Percentiles rank a stretch among this genome's conserved stretches.
Evolutionary conservation across 2,113 vertebrate species (phyloP).

Genomic region (Limnothrissa miodon): DNA sequence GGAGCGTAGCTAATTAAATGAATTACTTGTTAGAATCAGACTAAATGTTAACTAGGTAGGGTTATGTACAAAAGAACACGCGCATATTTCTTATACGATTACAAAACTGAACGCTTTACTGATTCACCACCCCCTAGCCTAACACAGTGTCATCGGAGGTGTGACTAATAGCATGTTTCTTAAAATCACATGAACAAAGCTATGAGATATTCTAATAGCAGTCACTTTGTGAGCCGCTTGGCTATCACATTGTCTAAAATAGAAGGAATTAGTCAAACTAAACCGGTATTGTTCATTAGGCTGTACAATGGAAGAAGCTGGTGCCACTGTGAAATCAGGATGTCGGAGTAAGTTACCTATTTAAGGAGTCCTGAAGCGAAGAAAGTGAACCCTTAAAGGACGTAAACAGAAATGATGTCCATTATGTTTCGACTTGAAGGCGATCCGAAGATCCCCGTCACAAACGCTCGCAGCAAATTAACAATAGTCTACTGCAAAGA

Average conservation of each 20-base stretch:
- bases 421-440: neutral
- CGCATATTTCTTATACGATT: neutral
- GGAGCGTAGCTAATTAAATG: neutral
- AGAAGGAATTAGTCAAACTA: neutral
- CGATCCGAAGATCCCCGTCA: neutral
- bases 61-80: neutral
- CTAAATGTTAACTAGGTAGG: neutral
- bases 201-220: neutral
- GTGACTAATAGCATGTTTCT: neutral
- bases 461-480: neutral
- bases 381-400: slow-evolving; percentile 4
- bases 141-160: neutral
- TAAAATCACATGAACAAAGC: neutral
- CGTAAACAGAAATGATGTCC: slow-evolving; percentile 7
- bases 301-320: slow-evolving; percentile 3
- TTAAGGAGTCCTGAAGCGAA: slow-evolving; percentile 32
- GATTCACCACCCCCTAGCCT: neutral
- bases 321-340: slow-evolving; percentile 21
- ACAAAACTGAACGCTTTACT: neutral
- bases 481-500: neutral
- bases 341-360: slow-evolving; percentile 25
- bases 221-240: neutral
- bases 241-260: neutral
- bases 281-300: neutral
- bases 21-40: neutral